Base-by-base conservation (phyloP, 1,140 invertebrate species). In the Drosophila repleta region DNA sequence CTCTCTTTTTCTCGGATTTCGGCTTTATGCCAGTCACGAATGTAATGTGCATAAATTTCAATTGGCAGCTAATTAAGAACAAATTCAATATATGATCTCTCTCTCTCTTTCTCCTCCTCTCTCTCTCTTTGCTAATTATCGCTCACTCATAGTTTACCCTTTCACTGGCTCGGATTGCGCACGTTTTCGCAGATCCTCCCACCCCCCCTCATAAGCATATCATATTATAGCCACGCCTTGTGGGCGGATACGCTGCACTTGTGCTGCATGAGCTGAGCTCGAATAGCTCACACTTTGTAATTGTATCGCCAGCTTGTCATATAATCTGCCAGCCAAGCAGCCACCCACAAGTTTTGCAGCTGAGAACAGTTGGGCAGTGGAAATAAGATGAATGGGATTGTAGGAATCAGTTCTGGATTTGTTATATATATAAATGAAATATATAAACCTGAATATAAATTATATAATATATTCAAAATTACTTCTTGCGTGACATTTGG, bases 11-110 rank as follows among this genome's bases (percentile, higher is more conserved):
- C 17, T 49, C 21, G 48, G 43, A 56, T 65, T 70, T 63, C n/a
- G 49, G 49, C 18, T 60, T 61, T 39, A 26, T 39, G 17, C 20
- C 43, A 57, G 52, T 66, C 41, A 15, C 53, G 41, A 57, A 52
- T 67, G 32, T 35, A 35, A 35, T 35, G 39, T 74, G 71, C 79
- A 83, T 75, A 83, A 79, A 75, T 75, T 79, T 61, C 53, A 65
- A 83, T 83, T 83, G 71, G 79, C 75, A 72, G 61, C 17, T 68
- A 83, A 84, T 83, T 83, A 79, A 74, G 75, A 79, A 66, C 56
- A 80, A 56, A 35, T 35, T 15, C 10, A 18, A 32, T 53, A 32
- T 53, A 35, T 35, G 10, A 35, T 35, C 29, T 32, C 29, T 32
- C 15, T 29, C 26, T 29, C 26, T 29, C 26, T 29, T 7, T 29